Evolutionary conservation across 2,113 vertebrate genomes (phyloP), one percentile per base, ranked within the genome.

Genomic region (Dendropsophus ebraccatus): DNA sequence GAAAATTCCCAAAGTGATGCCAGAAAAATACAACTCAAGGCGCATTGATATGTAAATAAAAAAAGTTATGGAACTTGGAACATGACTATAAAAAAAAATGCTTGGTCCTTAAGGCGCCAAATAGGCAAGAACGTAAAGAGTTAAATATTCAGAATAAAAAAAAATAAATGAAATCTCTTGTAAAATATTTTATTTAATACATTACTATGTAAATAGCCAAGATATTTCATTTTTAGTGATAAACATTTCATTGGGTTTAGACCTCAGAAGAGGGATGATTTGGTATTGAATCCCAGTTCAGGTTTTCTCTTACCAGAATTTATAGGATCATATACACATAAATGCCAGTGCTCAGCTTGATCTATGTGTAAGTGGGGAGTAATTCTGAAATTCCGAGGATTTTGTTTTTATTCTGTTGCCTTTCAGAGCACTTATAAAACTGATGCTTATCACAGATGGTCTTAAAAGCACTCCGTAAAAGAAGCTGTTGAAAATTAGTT

Each of bases 281-380:
- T 74, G 23, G 30, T 83, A 74, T 83, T 58, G 65, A 75, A 83
- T 74, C 69, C 69, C 32, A 74, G 50, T 83, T 54, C 70, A 60
- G 82, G 30, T 83, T 83, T 54, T 75, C 21, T 83, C 35, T 30
- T 74, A 47, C 14, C 56, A 47, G n/a, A 84, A 76, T 76, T 84
- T 84, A 84, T 74, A 84, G 82, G 54, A 84, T 76, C 37, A 76
- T 62, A 60, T 84, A 47, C 72, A 84, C 82, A 76, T 76, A 76
- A 76, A 75, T 84, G 54, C 56, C 72, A 54, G 58, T 69, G 74
- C 83, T 85, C 60, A 78, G 75, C 65, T 75, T 85, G 83, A 85
- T 85, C 73, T 69, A 69, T 77, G 73, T 67, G 35, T 78, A 67
- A 49, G 45, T 47, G n/a, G 74, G 60, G 73, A 85, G 76, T 85